Evolutionary conservation across 1,140 invertebrate species (phyloP).

Genomic region (Leptopilina boulardi): DNA sequence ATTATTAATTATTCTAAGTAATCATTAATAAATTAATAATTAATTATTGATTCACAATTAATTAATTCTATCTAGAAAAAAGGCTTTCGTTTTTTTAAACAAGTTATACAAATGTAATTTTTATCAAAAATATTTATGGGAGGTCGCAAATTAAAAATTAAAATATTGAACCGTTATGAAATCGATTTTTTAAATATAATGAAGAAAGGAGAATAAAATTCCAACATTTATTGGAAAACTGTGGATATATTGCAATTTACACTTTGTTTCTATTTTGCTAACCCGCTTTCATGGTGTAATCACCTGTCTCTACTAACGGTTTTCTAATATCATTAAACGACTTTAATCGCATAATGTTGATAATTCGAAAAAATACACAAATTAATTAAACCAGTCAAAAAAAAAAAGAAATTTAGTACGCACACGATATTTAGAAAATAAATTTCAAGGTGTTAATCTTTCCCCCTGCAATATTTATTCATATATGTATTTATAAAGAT

Average conservation of each 20-base stretch:
- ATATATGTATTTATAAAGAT: too few relatives aligned
- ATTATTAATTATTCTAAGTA: too few relatives aligned
- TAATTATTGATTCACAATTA: too few relatives aligned
- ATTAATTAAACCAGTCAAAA: not conserved
- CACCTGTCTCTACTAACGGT: not conserved
- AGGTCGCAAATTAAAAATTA: too few relatives aligned
- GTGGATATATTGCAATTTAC: conserved; percentile 8
- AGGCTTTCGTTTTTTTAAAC: too few relatives aligned
- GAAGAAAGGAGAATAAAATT: not conserved
- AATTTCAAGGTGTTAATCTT: not conserved
- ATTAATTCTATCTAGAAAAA: too few relatives aligned
- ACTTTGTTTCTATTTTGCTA: not conserved
- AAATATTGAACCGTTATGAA: not conserved
- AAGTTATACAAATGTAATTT: too few relatives aligned
- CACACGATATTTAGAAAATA: not conserved
- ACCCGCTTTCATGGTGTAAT: conserved; percentile 2
- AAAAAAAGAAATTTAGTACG: not conserved
- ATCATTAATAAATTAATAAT: too few relatives aligned
- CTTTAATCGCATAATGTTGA: conserved; percentile 27
- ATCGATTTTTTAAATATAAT: not conserved
- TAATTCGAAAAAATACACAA: not conserved
- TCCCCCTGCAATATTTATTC: not conserved
- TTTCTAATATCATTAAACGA: conserved; percentile 21
- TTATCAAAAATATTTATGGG: too few relatives aligned
- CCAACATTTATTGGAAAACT: not conserved